These are phyloP conservation scores for Petrosia ficiformis DNA, from an alignment of 37 sponge, comb jelly and placozoan genomes.

Conservation along the genomic window DNA sequence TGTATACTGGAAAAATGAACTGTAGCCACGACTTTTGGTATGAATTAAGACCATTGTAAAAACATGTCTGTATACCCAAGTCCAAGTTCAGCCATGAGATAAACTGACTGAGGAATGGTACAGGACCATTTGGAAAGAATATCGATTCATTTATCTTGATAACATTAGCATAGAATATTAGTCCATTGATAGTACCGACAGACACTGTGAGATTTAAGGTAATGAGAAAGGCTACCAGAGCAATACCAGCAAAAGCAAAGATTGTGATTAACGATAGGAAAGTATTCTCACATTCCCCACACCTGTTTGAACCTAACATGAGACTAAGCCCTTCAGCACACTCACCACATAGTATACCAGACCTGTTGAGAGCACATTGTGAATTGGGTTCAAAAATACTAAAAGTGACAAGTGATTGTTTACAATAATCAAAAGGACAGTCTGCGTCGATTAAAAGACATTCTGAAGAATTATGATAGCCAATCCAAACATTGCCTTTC, in stretches of 20 bases:
- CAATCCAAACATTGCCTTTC: not conserved
- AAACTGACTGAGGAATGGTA: slow-evolving; percentile 20
- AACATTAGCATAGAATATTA: no score
- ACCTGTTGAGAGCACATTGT: no score
- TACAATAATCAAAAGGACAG: not conserved
- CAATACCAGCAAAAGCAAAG: no score
- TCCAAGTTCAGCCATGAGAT: slow-evolving; percentile 41
- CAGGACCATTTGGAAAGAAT: not conserved
- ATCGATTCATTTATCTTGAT: not conserved
- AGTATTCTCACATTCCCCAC: no score
- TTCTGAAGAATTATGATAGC: not conserved
- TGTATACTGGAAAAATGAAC: no score
- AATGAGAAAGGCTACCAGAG: not conserved
- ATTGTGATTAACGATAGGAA: no score
- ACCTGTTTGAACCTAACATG: no score
- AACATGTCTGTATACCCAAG: slow-evolving; percentile 27
- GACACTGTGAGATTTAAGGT: no score
- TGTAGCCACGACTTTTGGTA: slow-evolving; percentile 44
- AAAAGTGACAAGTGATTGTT: not conserved
- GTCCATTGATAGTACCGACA: not conserved
- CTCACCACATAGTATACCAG: no score
- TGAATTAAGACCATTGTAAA: slow-evolving; percentile 12
- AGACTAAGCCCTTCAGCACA: not conserved
- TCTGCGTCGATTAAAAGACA: not conserved
- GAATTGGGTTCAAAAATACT: not conserved